Evolutionary conservation across 2,888 invertebrate species (phyloP).

Genomic region (Zygothrica quintamaculata): DNA sequence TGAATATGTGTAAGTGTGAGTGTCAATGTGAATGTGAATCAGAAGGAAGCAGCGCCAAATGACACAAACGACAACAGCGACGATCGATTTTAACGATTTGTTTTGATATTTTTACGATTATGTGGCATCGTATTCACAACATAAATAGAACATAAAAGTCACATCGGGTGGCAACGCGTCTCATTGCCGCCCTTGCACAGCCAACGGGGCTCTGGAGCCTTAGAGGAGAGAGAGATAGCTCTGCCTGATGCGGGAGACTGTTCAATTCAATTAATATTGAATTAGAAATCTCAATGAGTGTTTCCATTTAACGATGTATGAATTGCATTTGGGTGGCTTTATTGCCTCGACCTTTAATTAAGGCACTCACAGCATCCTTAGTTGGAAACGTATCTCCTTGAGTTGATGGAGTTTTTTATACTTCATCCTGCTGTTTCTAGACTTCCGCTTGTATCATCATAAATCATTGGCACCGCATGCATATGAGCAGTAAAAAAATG

Average conservation of each 20-base stretch:
- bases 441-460: conserved; percentile 73
- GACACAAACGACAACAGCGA: conserved; percentile 54
- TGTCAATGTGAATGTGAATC: conserved; percentile 16
- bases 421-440: conserved; percentile 53
- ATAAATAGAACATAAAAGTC: conserved; percentile 85
- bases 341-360: conserved; percentile 58
- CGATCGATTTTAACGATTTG: conserved; percentile 85
- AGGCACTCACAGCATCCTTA: conserved; percentile 39
- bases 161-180: conserved; percentile 8
- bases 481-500: conserved; percentile 55
- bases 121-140: conserved; percentile 85
- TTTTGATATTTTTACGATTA: conserved; percentile 85
- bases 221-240: not conserved
- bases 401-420: conserved; percentile 32
- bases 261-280: conserved; percentile 76
- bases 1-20: conserved; percentile 45
- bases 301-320: conserved; percentile 59
- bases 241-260: conserved; percentile 11
- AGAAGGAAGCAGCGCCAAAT: conserved; percentile 30
- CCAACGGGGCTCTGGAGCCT: not conserved
- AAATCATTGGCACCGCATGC: conserved; percentile 80
- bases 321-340: conserved; percentile 48
- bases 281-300: conserved; percentile 79
- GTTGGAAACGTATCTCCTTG: not conserved
- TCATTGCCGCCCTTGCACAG: too few relatives aligned